Conservation (phyloP, 2,797 vertebrate genomes). For the Miichthys miiuy region DNA sequence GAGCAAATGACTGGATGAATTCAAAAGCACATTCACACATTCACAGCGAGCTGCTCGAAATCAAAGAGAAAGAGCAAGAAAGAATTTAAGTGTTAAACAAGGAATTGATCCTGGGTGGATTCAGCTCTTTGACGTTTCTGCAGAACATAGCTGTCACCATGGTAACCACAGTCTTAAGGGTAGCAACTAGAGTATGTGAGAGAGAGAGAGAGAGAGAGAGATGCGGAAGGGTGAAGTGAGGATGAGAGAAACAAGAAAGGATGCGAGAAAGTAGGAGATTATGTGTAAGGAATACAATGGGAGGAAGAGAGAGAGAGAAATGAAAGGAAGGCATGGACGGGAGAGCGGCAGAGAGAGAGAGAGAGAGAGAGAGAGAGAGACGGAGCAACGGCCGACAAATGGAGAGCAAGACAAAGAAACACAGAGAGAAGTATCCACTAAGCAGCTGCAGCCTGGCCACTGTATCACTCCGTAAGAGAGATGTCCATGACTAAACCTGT, state of each 20-base stretch:
- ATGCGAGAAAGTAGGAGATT: constrained; percentile 56
- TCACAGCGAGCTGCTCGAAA: constrained; percentile 34
- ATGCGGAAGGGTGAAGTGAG: constrained; percentile 68
- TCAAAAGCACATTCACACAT: constrained; percentile 23
- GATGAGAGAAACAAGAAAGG: constrained; percentile 58
- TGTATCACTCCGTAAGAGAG: constrained; percentile 73
- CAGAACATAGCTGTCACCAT: constrained; percentile 87
- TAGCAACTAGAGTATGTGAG: constrained; percentile 75
- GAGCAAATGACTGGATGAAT: constrained; percentile 23
- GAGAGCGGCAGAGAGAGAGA: constrained; percentile 28
- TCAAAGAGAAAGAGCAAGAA: constrained; percentile 39
- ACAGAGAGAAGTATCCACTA: constrained; percentile 40
- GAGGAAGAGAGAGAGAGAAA: constrained; percentile 43
- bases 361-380: constrained; percentile 6
- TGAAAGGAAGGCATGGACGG: constrained; percentile 19
- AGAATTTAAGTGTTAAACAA: constrained; percentile 75
- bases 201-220: constrained; percentile 43
- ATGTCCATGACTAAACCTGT: constrained; percentile 76
- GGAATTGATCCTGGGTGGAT: constrained; percentile 79
- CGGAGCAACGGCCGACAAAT: constrained; percentile 3
- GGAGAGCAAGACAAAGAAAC: constrained; percentile 34
- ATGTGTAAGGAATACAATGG: constrained; percentile 55
- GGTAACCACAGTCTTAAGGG: constrained; percentile 85
- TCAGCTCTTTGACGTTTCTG: constrained; percentile 82
- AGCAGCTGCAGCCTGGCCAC: constrained; percentile 70